These are phyloP conservation scores for Cantharis rufa DNA, from an alignment of 2,888 invertebrate genomes.

Conservation along the genomic window DNA sequence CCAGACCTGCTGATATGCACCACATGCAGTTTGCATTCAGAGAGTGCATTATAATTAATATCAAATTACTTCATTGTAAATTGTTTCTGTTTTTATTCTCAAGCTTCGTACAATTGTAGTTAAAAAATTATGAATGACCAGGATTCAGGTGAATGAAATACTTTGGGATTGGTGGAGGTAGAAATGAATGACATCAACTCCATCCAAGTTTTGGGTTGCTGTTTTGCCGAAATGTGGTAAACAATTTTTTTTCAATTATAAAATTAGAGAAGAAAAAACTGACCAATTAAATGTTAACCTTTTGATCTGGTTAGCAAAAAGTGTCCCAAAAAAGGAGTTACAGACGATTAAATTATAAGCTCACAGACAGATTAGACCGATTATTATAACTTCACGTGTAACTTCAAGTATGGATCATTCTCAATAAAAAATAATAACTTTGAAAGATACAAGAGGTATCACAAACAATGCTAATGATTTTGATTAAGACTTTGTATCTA, in stretches of 20 bases:
- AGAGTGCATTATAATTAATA: slow-evolving; percentile 3
- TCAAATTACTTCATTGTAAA: slow-evolving; percentile 15
- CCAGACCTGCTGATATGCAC: slow-evolving; percentile 8
- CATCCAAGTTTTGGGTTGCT: not conserved
- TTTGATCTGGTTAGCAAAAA: not conserved
- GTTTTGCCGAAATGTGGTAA: not conserved
- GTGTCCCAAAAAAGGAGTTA: not conserved
- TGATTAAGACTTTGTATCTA: not conserved
- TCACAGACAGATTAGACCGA: not conserved
- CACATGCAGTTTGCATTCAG: slow-evolving; percentile 6
- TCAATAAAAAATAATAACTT: not conserved
- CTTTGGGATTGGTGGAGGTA: not conserved
- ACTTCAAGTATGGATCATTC: not conserved
- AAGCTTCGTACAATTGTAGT: not conserved
- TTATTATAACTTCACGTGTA: not conserved
- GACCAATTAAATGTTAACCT: not conserved
- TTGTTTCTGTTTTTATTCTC: not conserved
- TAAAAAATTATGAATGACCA: not conserved
- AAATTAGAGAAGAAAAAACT: not conserved
- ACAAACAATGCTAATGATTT: not conserved
- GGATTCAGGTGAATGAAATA: not conserved
- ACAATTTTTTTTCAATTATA: not conserved
- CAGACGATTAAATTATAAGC: not conserved
- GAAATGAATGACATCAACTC: not conserved
- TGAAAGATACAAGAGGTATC: not conserved